phyloP scores from a whole-genome alignment of 2,888 invertebrate species.

The Drosophila pegasa region DNA sequence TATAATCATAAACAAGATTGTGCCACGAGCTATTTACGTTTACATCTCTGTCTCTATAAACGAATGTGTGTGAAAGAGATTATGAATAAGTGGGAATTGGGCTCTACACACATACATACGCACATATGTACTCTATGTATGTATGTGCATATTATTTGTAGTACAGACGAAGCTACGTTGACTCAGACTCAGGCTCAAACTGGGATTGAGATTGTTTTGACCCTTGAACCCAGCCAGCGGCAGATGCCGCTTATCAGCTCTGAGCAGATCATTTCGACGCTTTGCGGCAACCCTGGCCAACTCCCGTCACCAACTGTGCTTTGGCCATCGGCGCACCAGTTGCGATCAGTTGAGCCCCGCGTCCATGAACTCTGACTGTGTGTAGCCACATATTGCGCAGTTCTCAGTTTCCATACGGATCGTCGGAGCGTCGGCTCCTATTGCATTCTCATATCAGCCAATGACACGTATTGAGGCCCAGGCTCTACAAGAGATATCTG shows the following conservation, averaged over 20 bases:
- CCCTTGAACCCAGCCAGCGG: conserved; percentile 5
- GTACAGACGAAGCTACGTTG: neutral
- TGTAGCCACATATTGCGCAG: conserved; percentile 45
- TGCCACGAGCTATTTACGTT: conserved; percentile 15
- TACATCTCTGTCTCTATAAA: conserved; percentile 1
- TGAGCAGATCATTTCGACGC: neutral
- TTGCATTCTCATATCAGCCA: conserved; percentile 29
- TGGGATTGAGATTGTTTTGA: conserved; percentile 5
- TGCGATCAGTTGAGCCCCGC: conserved; percentile 22
- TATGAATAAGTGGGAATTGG: neutral
- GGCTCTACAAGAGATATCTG: neutral
- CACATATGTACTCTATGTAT: neutral
- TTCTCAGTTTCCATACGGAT: conserved; percentile 34
- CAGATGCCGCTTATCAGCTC: conserved; percentile 29
- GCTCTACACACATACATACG: neutral
- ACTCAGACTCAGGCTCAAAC: neutral
- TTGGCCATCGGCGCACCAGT: conserved; percentile 20
- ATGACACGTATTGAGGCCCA: conserved; percentile 13
- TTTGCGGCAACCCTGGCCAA: conserved; percentile 5
- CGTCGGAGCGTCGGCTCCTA: conserved; percentile 6
- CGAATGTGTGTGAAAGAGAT: conserved; percentile 12
- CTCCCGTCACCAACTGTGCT: neutral
- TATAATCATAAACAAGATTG: conserved; percentile 53
- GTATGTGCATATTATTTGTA: neutral
- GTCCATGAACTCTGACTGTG: conserved; percentile 36